phyloP scores from a whole-genome alignment of 2,888 invertebrate genomes.

The Andrena haemorrhoa region DNA sequence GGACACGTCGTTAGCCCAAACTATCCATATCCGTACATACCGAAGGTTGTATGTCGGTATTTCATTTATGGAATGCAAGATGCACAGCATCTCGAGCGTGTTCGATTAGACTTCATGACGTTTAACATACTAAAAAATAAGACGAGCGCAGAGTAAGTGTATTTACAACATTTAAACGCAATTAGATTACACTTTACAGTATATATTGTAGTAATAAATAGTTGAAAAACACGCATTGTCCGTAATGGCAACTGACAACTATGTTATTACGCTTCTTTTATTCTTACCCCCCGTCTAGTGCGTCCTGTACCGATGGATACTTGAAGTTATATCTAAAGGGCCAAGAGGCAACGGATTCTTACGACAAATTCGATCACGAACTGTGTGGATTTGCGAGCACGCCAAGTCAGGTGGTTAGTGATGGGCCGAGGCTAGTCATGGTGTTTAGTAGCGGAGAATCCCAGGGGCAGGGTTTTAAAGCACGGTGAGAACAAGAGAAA shows the following conservation, averaged over 20 bases:
- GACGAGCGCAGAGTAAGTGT: slow-evolving; percentile 92
- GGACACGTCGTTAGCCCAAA: slow-evolving; percentile 98
- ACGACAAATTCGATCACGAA: slow-evolving; percentile 97
- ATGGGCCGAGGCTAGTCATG: slow-evolving; percentile 97
- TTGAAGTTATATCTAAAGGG: slow-evolving; percentile 96
- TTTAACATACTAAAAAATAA: slow-evolving; percentile 96
- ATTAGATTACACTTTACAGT: too few relatives aligned
- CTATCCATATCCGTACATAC: slow-evolving; percentile 97
- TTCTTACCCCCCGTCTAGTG: slow-evolving; percentile 83
- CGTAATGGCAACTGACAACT: too few relatives aligned
- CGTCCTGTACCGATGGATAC: slow-evolving; percentile 93
- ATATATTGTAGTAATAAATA: too few relatives aligned
- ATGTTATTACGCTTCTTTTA: too few relatives aligned
- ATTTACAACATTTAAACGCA: not conserved
- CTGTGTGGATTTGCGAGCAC: slow-evolving; percentile 93
- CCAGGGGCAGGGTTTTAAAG: slow-evolving; percentile 96
- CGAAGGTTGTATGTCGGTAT: slow-evolving; percentile 98
- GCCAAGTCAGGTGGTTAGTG: slow-evolving; percentile 93
- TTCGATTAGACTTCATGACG: slow-evolving; percentile 93
- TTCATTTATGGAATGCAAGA: slow-evolving; percentile 99
- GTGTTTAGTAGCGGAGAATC: slow-evolving; percentile 97
- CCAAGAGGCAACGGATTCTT: slow-evolving; percentile 96
- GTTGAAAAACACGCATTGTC: not conserved
- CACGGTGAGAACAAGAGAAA: slow-evolving; percentile 79
- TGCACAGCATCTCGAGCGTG: slow-evolving; percentile 97